phyloP scores from a whole-genome alignment of 2,888 invertebrate species.

The Eupithecia tripunctaria region DNA sequence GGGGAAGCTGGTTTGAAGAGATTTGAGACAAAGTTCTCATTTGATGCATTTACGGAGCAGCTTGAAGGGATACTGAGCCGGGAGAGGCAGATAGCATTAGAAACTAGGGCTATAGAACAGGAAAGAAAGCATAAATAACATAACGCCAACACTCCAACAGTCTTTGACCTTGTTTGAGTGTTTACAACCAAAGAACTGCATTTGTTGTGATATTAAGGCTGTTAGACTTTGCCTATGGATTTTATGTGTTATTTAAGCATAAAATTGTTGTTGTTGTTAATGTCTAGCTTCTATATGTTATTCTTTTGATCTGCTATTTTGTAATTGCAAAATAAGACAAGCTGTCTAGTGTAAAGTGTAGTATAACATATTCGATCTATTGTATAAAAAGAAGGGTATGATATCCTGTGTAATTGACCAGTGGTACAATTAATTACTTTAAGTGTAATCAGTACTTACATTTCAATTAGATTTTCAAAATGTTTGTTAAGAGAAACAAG shows the following conservation, averaged over 20 bases:
- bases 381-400: neutral
- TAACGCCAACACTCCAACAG: slow-evolving; percentile 70
- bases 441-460: neutral
- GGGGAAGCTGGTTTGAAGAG: slow-evolving; percentile 90
- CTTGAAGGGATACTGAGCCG: slow-evolving; percentile 84
- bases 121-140: slow-evolving; percentile 78
- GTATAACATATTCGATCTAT: neutral
- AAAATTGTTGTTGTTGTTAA: neutral
- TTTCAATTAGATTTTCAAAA: neutral
- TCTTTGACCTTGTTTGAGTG: slow-evolving; percentile 82
- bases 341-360: neutral
- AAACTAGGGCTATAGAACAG: slow-evolving; percentile 71
- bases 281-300: neutral
- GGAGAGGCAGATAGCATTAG: slow-evolving; percentile 74
- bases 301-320: neutral
- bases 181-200: slow-evolving; percentile 49
- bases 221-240: neutral
- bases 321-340: neutral
- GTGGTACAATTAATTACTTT: neutral
- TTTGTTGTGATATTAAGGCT: slow-evolving; percentile 27
- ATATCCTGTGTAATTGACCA: neutral
- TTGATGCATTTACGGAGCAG: slow-evolving; percentile 89
- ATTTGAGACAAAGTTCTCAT: slow-evolving; percentile 92
- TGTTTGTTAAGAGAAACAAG: neutral
- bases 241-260: neutral